These are phyloP conservation scores for Muntiacus muntjak DNA, from an alignment of 2,113 vertebrate genomes.

Conservation along the genomic window DNA sequence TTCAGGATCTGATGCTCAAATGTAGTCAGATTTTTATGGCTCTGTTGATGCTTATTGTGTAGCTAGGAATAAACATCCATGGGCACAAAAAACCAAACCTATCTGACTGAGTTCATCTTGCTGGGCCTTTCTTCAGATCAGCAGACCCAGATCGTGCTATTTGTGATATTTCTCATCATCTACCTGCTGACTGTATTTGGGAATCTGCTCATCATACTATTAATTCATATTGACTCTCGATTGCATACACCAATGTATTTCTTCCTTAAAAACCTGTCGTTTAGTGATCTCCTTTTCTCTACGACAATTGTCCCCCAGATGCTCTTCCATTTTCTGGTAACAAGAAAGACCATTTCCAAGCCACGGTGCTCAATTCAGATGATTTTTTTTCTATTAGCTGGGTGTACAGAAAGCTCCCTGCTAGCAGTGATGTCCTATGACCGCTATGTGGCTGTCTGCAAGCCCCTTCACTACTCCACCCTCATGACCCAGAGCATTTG, in stretches of 20 bases:
- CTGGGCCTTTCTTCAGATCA: conserved; percentile 49
- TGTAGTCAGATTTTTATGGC: background rate
- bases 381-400: conserved; percentile 44
- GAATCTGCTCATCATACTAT: conserved; percentile 64
- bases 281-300: conserved; percentile 65
- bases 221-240: conserved; percentile 1
- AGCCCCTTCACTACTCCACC: conserved; percentile 56
- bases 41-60: background rate
- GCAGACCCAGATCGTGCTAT: conserved; percentile 26
- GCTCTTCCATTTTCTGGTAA: conserved; percentile 52
- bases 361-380: conserved; percentile 66
- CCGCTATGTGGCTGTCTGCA: conserved; percentile 50
- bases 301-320: conserved; percentile 59
- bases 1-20: background rate
- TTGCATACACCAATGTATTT: conserved; percentile 73
- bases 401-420: conserved; percentile 54
- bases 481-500: conserved; percentile 42
- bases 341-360: conserved; percentile 64
- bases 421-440: conserved; percentile 73
- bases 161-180: conserved; percentile 56
- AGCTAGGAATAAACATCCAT: background rate
- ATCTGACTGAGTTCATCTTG: conserved; percentile 63
- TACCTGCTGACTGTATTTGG: conserved; percentile 58
- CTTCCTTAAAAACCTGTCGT: conserved; percentile 66
- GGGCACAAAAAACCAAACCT: conserved; percentile 51